phyloP scores from a whole-genome alignment of 2,888 invertebrate genomes.

The Drepanosiphum platanoidis region DNA sequence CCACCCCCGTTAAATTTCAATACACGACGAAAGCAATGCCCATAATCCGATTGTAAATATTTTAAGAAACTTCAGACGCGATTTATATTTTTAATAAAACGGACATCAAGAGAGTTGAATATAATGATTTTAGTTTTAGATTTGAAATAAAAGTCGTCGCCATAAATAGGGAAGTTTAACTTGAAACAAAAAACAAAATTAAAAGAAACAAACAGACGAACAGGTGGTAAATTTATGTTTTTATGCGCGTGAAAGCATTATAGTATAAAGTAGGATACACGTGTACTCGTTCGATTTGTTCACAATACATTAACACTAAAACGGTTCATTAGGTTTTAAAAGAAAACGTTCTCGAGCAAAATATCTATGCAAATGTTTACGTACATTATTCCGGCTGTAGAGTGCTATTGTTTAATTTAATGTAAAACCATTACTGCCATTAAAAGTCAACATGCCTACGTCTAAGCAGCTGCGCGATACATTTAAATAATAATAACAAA shows the following conservation, averaged over 20 bases:
- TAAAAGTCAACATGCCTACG: background rate
- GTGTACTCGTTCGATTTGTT: background rate
- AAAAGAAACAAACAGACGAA: background rate
- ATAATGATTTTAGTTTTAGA: background rate
- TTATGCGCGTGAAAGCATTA: background rate
- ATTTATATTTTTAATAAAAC: constrained; percentile 8
- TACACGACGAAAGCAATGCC: constrained; percentile 12
- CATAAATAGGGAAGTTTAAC: background rate
- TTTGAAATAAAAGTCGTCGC: background rate
- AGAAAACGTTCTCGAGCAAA: constrained; percentile 36
- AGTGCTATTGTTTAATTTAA: constrained; percentile 40
- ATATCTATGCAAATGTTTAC: constrained; percentile 37
- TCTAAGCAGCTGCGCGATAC: constrained; percentile 30
- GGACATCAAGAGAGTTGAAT: background rate
- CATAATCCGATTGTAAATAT: constrained; percentile 8
- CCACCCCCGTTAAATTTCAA: constrained; percentile 10
- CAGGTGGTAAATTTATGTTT: constrained; percentile 39
- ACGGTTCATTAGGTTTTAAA: constrained; percentile 49
- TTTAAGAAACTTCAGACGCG: constrained; percentile 6
- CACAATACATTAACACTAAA: constrained; percentile 11
- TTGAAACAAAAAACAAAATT: too few relatives aligned
- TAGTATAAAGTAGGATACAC: constrained; percentile 4
- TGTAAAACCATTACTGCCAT: constrained; percentile 11
- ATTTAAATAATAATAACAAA: constrained; percentile 19
- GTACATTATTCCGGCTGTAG: constrained; percentile 9